Percentiles rank a stretch among this genome's conserved stretches.
Conservation (phyloP, 2,797 vertebrate species). For the Gobionotothen gibberifrons region DNA sequence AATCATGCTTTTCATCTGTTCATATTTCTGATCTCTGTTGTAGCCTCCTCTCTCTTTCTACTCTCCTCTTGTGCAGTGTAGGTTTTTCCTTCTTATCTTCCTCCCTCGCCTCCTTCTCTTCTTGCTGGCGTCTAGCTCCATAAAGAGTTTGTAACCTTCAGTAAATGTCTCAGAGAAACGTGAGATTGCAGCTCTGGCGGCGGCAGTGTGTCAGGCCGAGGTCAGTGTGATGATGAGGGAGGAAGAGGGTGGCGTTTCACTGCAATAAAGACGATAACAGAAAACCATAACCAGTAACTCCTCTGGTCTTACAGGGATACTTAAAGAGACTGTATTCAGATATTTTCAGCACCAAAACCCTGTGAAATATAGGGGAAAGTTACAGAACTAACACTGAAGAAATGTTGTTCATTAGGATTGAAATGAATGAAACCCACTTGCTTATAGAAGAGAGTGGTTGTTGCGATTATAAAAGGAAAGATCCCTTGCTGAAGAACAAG, state of each 20-base stretch:
- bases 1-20: neutral
- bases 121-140: neutral
- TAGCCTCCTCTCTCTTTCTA: neutral
- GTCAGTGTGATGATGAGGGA: slow-evolving; percentile 34
- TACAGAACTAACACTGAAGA: neutral
- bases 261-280: neutral
- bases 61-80: neutral
- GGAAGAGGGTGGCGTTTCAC: slow-evolving; percentile 23
- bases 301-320: slow-evolving; percentile 1
- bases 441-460: no score
- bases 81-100: neutral
- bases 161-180: slow-evolving; percentile 27
- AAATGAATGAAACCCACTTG: no score
- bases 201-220: slow-evolving; percentile 16
- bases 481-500: no score
- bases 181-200: neutral
- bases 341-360: neutral
- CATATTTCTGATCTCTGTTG: neutral
- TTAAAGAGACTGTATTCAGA: neutral
- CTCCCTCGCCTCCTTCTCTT: neutral
- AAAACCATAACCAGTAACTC: slow-evolving; percentile 30
- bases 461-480: no score
- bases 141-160: slow-evolving; percentile 42
- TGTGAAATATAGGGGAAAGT: neutral
- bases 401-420: no score